phyloP scores from a whole-genome alignment of 2,797 vertebrate genomes.

The Tokudaia tokunoshimensis region DNA sequence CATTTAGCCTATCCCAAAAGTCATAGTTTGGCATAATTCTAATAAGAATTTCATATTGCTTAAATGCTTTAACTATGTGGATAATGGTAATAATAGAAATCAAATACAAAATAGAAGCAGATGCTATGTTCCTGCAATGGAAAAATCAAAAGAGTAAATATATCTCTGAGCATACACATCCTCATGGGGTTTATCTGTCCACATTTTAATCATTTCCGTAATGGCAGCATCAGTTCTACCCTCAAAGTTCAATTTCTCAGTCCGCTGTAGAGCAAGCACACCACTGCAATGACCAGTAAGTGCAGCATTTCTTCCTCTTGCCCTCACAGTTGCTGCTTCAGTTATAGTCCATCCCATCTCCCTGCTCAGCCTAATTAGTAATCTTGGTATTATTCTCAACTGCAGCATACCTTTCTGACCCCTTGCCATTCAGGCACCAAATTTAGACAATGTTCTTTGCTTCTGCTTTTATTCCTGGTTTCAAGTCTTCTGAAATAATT shows the following conservation, averaged over 20 bases:
- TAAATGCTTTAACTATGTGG: background rate
- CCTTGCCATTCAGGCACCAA: slow-evolving; percentile 40
- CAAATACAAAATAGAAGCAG: background rate
- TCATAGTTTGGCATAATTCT: background rate
- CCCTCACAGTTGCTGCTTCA: slow-evolving; percentile 14
- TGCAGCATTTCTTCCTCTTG: background rate
- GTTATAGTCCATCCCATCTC: background rate
- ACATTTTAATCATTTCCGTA: slow-evolving; percentile 35
- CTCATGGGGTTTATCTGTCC: background rate
- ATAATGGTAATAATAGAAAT: background rate
- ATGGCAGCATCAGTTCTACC: background rate
- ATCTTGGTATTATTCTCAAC: slow-evolving; percentile 53
- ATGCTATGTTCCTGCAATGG: background rate
- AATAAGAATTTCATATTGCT: background rate
- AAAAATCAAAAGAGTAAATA: background rate
- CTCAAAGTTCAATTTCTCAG: background rate
- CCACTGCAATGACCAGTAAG: background rate
- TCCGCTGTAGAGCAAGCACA: background rate
- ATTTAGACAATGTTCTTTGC: slow-evolving; percentile 52
- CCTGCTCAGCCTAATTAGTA: slow-evolving; percentile 55
- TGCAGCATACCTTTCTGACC: slow-evolving; percentile 46
- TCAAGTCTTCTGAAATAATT: slow-evolving; percentile 16
- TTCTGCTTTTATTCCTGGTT: slow-evolving; percentile 50
- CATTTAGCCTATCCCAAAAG: background rate
- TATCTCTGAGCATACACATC: background rate